These are phyloP conservation scores for Thymelicus acteon DNA, from an alignment of 2,888 invertebrate species.

Conservation along the genomic window DNA sequence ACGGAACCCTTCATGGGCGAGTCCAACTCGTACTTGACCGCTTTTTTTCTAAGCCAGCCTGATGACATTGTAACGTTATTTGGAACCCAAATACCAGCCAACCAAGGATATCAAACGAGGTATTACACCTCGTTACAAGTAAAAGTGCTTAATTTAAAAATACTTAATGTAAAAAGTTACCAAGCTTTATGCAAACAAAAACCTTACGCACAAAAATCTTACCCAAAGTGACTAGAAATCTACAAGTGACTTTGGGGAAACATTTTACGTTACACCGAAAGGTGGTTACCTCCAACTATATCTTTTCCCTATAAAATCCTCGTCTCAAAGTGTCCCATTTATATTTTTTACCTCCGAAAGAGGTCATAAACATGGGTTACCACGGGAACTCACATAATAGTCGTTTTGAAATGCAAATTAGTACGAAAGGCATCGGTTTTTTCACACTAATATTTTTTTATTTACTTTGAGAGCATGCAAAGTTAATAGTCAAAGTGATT, in stretches of 20 bases:
- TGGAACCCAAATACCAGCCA: too few relatives aligned
- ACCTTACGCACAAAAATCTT: too few relatives aligned
- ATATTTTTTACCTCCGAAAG: conserved; percentile 53
- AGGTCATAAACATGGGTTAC: conserved; percentile 23
- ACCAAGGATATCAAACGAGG: too few relatives aligned
- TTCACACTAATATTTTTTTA: neutral
- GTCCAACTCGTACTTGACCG: too few relatives aligned
- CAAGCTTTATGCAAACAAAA: too few relatives aligned
- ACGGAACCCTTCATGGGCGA: too few relatives aligned
- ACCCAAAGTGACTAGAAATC: neutral
- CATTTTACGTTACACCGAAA: conserved; percentile 22
- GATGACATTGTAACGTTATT: too few relatives aligned
- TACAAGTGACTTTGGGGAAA: conserved; percentile 17
- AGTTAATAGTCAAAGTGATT: neutral
- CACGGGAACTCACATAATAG: conserved; percentile 13
- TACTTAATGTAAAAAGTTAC: too few relatives aligned
- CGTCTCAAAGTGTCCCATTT: conserved; percentile 53
- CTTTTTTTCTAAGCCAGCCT: too few relatives aligned
- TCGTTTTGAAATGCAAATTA: neutral
- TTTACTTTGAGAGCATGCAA: neutral
- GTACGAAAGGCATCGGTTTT: neutral
- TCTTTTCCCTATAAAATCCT: conserved; percentile 45
- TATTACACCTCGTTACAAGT: too few relatives aligned
- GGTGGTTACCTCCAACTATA: conserved; percentile 26
- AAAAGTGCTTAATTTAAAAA: too few relatives aligned